Conservation (phyloP, 2,113 vertebrate genomes). For the Anser brachyrhynchus region DNA sequence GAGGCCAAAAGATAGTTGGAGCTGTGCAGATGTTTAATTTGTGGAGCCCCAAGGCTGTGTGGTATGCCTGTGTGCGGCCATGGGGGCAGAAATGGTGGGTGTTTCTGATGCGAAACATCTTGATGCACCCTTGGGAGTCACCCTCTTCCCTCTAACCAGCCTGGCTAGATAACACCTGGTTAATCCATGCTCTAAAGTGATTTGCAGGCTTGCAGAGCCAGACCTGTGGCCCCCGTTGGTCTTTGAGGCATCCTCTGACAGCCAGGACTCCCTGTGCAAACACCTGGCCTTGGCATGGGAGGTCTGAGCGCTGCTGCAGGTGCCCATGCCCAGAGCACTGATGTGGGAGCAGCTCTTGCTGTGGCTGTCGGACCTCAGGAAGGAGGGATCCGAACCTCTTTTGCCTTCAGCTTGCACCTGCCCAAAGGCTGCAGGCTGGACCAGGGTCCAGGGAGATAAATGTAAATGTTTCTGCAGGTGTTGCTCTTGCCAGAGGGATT, state of each 20-base stretch:
- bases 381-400: neutral
- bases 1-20: neutral
- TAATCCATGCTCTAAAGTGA: accelerated
- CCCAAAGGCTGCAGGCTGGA: neutral
- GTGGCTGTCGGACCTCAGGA: no score
- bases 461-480: neutral
- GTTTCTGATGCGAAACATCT: no score
- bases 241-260: neutral
- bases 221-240: neutral
- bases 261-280: neutral
- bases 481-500: neutral
- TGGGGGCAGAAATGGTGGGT: neutral
- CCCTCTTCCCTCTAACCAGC: neutral
- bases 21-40: neutral
- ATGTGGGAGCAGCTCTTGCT: neutral
- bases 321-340: neutral
- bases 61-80: neutral
- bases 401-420: neutral
- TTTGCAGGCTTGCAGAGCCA: neutral
- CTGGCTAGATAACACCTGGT: neutral
- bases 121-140: neutral
- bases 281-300: accelerated
- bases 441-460: neutral
- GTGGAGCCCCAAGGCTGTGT: neutral
- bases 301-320: neutral